Conservation (phyloP, 30 jellyfish, hydroid and myxozoan species). For the Pseudorhiza aurosa region DNA sequence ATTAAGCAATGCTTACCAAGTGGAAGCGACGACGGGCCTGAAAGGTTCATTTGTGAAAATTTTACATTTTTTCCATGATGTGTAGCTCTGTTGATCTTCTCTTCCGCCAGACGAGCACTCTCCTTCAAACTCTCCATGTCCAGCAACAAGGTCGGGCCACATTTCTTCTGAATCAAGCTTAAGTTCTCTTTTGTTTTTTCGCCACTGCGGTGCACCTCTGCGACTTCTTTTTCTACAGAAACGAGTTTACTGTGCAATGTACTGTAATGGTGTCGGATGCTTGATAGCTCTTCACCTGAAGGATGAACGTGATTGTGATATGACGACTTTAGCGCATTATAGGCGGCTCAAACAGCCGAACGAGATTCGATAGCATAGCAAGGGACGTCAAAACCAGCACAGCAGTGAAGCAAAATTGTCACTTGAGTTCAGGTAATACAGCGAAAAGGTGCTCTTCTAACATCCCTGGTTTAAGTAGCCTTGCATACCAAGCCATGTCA, state of each 20-base stretch:
- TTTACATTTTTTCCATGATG: neutral
- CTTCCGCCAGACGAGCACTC: slow-evolving; percentile 43
- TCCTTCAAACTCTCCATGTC: slow-evolving; percentile 41
- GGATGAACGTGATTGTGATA: no score
- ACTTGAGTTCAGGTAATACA: no score
- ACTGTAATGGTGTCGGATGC: neutral
- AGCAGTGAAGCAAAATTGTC: no score
- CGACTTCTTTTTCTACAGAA: slow-evolving; percentile 5
- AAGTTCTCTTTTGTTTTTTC: neutral
- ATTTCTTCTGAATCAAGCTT: slow-evolving; percentile 21
- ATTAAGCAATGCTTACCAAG: no score
- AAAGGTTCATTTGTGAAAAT: neutral
- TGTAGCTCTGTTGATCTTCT: neutral
- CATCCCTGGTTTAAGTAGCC: no score
- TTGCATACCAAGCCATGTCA: no score
- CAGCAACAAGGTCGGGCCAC: slow-evolving; percentile 18
- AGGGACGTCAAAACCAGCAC: no score
- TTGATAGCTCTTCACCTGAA: slow-evolving; percentile 15
- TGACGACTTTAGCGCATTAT: no score
- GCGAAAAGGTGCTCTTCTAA: no score
- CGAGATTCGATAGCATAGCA: no score
- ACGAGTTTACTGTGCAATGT: slow-evolving; percentile 1
- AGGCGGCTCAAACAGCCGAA: no score
- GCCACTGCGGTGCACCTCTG: slow-evolving; percentile 14
- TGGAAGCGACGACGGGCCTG: slow-evolving; percentile 2